These are phyloP conservation scores for Drosophila quasianomalipes DNA, from an alignment of 2,888 invertebrate species.

Conservation along the genomic window DNA sequence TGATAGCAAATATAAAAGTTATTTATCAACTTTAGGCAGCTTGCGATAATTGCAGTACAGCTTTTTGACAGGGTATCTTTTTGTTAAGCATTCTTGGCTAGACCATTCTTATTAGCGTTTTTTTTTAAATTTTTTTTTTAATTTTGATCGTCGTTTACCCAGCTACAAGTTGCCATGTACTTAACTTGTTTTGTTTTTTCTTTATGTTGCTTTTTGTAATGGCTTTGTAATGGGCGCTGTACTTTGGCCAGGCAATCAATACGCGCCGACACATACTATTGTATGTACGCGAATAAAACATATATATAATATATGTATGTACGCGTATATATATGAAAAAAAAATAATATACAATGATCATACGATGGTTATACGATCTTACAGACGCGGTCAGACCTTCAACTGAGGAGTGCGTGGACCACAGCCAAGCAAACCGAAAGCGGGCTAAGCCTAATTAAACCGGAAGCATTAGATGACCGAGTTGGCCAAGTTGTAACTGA, in stretches of 20 bases:
- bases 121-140: slow-evolving; percentile 1
- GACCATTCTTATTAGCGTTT: slow-evolving; percentile 7
- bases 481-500: slow-evolving; percentile 52
- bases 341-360: slow-evolving; percentile 4
- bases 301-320: not conserved
- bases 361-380: slow-evolving; percentile 21
- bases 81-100: not conserved
- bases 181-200: slow-evolving; percentile 32
- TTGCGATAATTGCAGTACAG: not conserved
- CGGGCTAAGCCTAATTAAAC: slow-evolving; percentile 69
- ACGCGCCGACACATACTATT: slow-evolving; percentile 25
- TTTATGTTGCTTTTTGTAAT: slow-evolving; percentile 59
- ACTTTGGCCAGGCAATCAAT: slow-evolving; percentile 77
- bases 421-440: slow-evolving; percentile 19
- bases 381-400: slow-evolving; percentile 51
- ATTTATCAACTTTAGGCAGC: not conserved
- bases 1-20: not conserved
- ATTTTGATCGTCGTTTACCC: slow-evolving; percentile 25
- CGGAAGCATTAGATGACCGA: slow-evolving; percentile 75
- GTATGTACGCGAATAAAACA: not conserved
- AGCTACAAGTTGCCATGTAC: slow-evolving; percentile 41
- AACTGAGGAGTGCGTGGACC: slow-evolving; percentile 43
- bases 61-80: slow-evolving; percentile 3
- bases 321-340: not conserved
- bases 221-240: slow-evolving; percentile 73